Conservation (phyloP, 2,113 vertebrate genomes). For the Myxocyprinus asiaticus region DNA sequence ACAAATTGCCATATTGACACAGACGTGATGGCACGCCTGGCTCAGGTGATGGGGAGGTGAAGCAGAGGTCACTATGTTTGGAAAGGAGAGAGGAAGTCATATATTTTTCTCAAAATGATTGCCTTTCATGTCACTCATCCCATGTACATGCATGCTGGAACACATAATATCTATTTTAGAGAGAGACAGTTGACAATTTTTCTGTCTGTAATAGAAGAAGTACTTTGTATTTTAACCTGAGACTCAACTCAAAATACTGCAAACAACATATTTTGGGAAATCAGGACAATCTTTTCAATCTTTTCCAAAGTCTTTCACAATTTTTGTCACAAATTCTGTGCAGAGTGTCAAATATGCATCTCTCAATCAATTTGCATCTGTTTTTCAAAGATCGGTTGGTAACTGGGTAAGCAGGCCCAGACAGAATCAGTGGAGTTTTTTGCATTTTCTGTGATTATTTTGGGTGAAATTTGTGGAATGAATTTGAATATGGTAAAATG, state of each 20-base stretch:
- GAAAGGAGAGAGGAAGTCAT: conserved; percentile 49
- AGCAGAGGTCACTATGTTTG: conserved; percentile 61
- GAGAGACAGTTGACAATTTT: neutral
- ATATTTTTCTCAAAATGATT: conserved; percentile 48
- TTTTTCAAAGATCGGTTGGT: neutral
- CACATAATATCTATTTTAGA: conserved; percentile 12
- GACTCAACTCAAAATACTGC: conserved; percentile 3
- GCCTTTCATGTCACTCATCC: conserved; percentile 38
- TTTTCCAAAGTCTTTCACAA: neutral
- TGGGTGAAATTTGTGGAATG: too few species aligned
- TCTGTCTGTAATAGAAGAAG: neutral
- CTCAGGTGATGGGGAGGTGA: conserved; percentile 71
- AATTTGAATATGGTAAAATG: too few species aligned
- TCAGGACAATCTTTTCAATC: neutral
- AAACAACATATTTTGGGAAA: neutral
- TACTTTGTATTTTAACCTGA: neutral
- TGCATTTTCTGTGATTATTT: too few species aligned
- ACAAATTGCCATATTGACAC: conserved; percentile 78
- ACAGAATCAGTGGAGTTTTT: neutral
- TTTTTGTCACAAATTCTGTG: neutral
- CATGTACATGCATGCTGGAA: conserved; percentile 36
- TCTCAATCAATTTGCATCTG: neutral
- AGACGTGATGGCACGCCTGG: conserved; percentile 67
- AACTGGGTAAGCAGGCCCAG: neutral
- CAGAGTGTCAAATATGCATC: neutral